phyloP scores from a whole-genome alignment of 2,113 vertebrate genomes.

The Macroglossus sobrinus region DNA sequence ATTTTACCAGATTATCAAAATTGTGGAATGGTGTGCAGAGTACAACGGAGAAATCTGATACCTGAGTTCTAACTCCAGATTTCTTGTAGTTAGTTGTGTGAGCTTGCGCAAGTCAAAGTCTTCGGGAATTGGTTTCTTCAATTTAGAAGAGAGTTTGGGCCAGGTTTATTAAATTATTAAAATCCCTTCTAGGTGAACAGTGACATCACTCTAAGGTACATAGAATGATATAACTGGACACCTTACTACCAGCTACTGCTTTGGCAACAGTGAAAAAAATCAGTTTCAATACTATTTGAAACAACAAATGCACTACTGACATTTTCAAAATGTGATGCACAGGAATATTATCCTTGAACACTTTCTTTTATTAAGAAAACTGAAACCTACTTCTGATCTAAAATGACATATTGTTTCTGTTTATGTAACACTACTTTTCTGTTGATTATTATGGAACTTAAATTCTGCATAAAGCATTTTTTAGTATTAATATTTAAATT shows the following conservation, averaged over 20 bases:
- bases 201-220: neutral
- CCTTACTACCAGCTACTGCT: neutral
- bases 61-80: neutral
- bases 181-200: neutral
- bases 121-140: neutral
- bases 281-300: neutral
- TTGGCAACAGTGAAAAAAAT: neutral
- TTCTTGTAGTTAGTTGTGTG: neutral
- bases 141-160: neutral
- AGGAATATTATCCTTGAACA: neutral
- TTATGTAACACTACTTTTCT: neutral
- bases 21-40: neutral
- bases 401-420: neutral
- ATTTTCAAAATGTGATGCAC: neutral
- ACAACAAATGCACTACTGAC: neutral
- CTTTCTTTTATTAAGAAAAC: neutral
- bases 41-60: neutral
- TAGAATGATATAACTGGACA: neutral
- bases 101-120: neutral
- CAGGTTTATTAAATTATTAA: neutral
- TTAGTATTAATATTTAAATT: conserved; percentile 3
- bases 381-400: neutral
- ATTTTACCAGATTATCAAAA: neutral
- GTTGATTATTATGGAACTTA: neutral
- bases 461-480: neutral